Evolutionary conservation across 2,888 invertebrate genomes (phyloP), one percentile per base, ranked within the genome.

Genomic region (Azorinus chamasolen): DNA sequence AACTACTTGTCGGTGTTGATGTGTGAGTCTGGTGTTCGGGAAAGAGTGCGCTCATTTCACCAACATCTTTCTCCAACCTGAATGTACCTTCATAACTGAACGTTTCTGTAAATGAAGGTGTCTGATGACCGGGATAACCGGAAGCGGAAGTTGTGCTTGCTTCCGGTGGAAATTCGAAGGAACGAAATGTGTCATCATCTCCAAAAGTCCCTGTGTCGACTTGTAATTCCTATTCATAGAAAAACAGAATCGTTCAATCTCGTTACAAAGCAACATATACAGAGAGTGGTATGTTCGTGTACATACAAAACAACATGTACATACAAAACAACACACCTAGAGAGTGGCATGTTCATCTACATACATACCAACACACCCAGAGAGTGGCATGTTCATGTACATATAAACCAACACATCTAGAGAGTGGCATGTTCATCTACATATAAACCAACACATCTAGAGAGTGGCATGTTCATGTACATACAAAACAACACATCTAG

Each of bases 71-170:
- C 50, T 88, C 88, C 14, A 85, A 73, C 69, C 84, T 80, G 46
- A 87, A 86, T 39, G 83, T 84, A 10, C 87, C 88, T 62, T 89
- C 90, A 55, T 88, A 89, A 58, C 83, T 85, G 78, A 87, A 89
- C 1, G 88, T 73, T 65, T 87, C 88, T 18, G 87, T 83, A 57
- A 86, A 90, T 48, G 66, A 79, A 20, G 83, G 82, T 4, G 79
- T 57, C 18, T 84, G 61, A 51, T 86, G 76, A 54, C 75, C 78
- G 4, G 80, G 64, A 65, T 81, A 83, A 59, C 78, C 73, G 75
- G 70, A 71, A 63, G 80, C 83, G 63, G 82, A 83, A 14, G 80
- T 74, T 32, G 83, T 71, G n/a, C 82, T 79, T 48, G 83, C 55
- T 24, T 84, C 85, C 25, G 84, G 75, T 45, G 84, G 68, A 59